Conservation (phyloP, 2,113 vertebrate genomes). For the Clarias macrocephalus region DNA sequence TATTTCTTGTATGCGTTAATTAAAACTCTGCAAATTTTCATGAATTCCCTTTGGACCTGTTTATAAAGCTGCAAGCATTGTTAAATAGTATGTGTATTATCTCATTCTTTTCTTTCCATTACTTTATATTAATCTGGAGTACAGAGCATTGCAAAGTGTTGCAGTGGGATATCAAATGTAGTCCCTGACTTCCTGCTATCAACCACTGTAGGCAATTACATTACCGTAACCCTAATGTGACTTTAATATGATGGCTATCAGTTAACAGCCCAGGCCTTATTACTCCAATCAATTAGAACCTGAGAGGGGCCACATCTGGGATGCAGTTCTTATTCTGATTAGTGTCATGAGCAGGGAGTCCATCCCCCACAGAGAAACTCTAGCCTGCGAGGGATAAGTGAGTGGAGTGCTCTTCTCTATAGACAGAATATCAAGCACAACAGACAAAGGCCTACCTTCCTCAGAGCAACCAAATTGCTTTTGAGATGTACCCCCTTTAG, state of each 20-base stretch:
- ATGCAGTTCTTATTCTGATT: constrained; percentile 36
- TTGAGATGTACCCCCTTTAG: constrained; percentile 41
- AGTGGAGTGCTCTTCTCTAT: constrained; percentile 15
- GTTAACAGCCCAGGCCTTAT: constrained; percentile 53
- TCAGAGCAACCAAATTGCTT: constrained; percentile 34
- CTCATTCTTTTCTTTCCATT: background rate
- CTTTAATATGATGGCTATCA: constrained; percentile 56
- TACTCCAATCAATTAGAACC: constrained; percentile 54
- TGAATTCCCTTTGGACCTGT: background rate
- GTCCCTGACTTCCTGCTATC: constrained; percentile 36
- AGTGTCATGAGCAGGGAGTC: constrained; percentile 20
- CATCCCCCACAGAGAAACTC: constrained; percentile 20
- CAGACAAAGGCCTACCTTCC: constrained; percentile 7
- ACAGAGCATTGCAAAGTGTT: constrained; percentile 6
- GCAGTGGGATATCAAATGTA: constrained; percentile 27
- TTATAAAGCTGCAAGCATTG: background rate
- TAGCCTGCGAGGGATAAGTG: background rate
- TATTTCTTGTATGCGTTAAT: background rate
- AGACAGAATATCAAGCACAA: background rate
- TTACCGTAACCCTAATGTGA: constrained; percentile 48
- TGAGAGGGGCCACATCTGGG: constrained; percentile 40
- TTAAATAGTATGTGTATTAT: no score
- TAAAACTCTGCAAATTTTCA: background rate
- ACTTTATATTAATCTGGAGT: background rate
- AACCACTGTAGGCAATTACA: constrained; percentile 51